These are phyloP conservation scores for Paramuricea clavata DNA, from an alignment of 92 coral and sea anemone species.

Conservation along the genomic window DNA sequence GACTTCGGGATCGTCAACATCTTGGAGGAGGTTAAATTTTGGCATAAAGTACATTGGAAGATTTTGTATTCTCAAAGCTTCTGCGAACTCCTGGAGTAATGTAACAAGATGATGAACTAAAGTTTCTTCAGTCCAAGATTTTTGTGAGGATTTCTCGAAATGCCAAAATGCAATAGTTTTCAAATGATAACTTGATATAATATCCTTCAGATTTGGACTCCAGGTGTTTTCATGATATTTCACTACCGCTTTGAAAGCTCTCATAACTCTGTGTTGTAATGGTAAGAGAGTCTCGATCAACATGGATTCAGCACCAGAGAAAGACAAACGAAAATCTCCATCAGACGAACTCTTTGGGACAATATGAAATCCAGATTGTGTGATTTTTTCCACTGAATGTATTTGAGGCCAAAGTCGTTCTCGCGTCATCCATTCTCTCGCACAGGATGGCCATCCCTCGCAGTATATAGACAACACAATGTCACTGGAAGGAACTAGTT, in stretches of 20 bases:
- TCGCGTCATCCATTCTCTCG: conserved; percentile 3
- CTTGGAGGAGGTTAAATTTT: background rate
- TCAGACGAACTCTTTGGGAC: background rate
- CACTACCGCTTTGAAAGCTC: conserved; percentile 17
- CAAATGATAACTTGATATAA: background rate
- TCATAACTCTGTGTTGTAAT: background rate
- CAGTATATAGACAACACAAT: conserved; percentile 6
- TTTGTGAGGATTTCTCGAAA: background rate
- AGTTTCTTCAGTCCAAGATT: background rate
- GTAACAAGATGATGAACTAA: background rate
- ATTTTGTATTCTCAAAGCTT: background rate
- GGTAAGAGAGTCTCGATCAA: background rate
- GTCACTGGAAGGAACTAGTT: background rate
- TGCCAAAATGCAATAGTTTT: conserved; percentile 22
- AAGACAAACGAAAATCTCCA: conserved; percentile 12
- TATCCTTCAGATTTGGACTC: background rate
- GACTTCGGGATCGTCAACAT: too few relatives aligned
- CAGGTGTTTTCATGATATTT: background rate
- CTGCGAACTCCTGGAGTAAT: background rate
- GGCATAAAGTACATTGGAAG: conserved; percentile 23
- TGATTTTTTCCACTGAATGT: background rate
- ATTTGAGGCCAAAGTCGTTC: background rate
- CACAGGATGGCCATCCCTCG: conserved; percentile 13
- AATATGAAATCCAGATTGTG: conserved; percentile 1
- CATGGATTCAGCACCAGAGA: background rate